These are phyloP conservation scores for honey bee (Apis mellifera) DNA, from an alignment of 1,140 invertebrate genomes.

Conservation along the genomic window Amel_HAv3.1 CM009945.2:9468501-9469000, in stretches of 20 bases:
- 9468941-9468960: neutral
- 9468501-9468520: neutral
- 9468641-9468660: slow-evolving; percentile 24
- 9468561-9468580: neutral
- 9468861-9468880: neutral
- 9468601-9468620: slow-evolving; percentile 82
- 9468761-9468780: slow-evolving; percentile 40
- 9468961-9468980: neutral
- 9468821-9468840: slow-evolving; percentile 52
- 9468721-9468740: slow-evolving; percentile 57
- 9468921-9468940: neutral
- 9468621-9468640: slow-evolving; percentile 81
- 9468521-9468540: neutral
- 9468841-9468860: slow-evolving; percentile 35
- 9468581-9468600: neutral
- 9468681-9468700: neutral
- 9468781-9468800: slow-evolving; percentile 67
- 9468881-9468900: slow-evolving; percentile 3
- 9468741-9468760: slow-evolving; percentile 48
- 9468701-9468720: slow-evolving; percentile 41
- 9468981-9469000: neutral
- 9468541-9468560: neutral
- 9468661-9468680: slow-evolving; percentile 29
- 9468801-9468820: slow-evolving; percentile 73
- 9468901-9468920: neutral